Conservation (phyloP, 2,888 invertebrate genomes). For the Plutella xylostella region DNA sequence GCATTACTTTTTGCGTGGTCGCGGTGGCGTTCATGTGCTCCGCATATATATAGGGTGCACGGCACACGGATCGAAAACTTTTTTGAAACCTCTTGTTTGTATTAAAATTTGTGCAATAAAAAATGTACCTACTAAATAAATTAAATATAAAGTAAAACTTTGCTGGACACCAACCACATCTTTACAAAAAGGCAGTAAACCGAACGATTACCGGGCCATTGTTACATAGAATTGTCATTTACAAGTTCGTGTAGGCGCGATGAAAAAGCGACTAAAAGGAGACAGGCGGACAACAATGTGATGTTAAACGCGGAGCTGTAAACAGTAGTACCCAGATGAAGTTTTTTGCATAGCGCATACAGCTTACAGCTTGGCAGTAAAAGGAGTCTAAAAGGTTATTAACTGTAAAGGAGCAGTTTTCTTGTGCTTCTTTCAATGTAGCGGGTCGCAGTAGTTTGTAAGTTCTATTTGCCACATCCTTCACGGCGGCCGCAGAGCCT, state of each 20-base stretch:
- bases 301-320: no score
- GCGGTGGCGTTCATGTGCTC: conserved; percentile 3
- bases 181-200: conserved; percentile 5
- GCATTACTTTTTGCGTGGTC: conserved; percentile 33
- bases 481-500: conserved; percentile 17
- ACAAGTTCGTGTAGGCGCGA: background rate
- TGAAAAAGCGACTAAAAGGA: background rate
- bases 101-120: no score
- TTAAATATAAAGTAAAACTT: no score
- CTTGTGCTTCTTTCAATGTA: background rate
- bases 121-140: no score
- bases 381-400: background rate
- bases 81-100: no score
- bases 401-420: background rate
- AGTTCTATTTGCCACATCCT: background rate
- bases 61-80: no score
- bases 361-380: background rate
- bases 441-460: background rate
- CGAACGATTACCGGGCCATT: background rate
- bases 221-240: background rate
- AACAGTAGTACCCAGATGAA: no score
- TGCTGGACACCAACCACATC: no score
- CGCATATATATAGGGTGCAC: no score
- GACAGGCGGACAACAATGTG: no score
- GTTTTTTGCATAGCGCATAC: no score